Evolutionary conservation across 2,113 vertebrate genomes (phyloP).

Genomic region (Corythornis vintsioides): DNA sequence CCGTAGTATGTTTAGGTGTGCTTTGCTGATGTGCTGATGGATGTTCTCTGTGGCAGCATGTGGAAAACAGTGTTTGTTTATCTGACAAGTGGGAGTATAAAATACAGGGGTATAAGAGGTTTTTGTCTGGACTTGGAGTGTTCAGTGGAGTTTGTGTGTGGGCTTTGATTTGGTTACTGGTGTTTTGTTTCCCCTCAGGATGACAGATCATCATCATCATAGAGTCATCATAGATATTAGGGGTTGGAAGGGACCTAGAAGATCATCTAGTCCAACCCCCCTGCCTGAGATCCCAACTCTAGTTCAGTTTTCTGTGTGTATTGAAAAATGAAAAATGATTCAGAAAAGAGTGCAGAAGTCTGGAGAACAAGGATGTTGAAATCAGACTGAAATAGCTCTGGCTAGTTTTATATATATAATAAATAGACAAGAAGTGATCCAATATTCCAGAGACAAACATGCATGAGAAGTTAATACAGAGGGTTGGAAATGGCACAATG

Average conservation of each 20-base stretch:
- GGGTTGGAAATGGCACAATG: neutral
- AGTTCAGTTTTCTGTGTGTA: neutral
- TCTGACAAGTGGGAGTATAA: neutral
- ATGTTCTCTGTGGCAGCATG: neutral
- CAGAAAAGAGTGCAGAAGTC: neutral
- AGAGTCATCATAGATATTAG: too few relatives aligned
- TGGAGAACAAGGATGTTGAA: neutral
- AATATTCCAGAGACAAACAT: neutral
- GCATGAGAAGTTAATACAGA: rapidly evolving
- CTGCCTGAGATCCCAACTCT: neutral
- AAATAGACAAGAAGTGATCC: neutral
- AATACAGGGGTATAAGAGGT: neutral
- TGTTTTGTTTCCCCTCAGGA: neutral
- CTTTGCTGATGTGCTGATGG: neutral
- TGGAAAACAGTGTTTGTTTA: neutral
- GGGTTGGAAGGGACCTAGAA: too few relatives aligned
- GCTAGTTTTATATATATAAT: neutral
- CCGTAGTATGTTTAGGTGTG: rapidly evolving
- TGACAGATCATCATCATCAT: too few relatives aligned
- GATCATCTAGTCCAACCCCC: too few relatives aligned
- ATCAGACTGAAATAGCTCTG: neutral
- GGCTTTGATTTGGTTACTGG: neutral
- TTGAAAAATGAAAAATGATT: neutral
- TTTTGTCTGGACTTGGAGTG: neutral
- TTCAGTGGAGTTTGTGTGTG: neutral